These are phyloP conservation scores for Ophthalmolycus amberensis DNA, from an alignment of 2,113 vertebrate genomes.

Conservation along the genomic window DNA sequence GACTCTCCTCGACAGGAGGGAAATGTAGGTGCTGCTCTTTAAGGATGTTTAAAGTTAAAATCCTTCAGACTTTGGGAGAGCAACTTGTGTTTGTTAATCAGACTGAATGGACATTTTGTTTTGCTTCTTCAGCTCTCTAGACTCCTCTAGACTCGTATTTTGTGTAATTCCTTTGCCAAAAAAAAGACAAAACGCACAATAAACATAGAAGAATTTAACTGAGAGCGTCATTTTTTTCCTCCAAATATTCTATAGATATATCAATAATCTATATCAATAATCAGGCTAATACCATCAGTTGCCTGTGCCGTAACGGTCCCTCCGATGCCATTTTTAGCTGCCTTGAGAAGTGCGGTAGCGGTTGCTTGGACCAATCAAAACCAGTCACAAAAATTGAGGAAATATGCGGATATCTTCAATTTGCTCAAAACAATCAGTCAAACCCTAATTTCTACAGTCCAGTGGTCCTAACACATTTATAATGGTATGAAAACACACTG, in stretches of 20 bases:
- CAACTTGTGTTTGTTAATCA: not conserved
- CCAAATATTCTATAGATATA: too few species aligned
- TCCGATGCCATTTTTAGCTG: not conserved
- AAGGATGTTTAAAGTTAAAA: not conserved
- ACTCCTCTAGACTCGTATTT: not conserved
- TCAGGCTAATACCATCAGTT: too few species aligned
- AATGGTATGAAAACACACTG: slow-evolving; percentile 20
- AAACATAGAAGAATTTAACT: not conserved
- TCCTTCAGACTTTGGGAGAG: not conserved
- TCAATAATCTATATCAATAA: too few species aligned
- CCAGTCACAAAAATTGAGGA: not conserved
- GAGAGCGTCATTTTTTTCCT: too few species aligned
- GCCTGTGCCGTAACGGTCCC: not conserved
- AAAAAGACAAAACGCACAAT: not conserved
- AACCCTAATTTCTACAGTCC: slow-evolving; percentile 44
- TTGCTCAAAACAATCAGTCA: slow-evolving; percentile 40
- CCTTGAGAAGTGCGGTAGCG: not conserved
- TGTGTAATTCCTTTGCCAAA: not conserved
- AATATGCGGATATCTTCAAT: not conserved
- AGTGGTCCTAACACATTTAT: slow-evolving; percentile 9
- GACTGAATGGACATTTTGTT: not conserved
- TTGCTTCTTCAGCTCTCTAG: not conserved
- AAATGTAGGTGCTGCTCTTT: not conserved
- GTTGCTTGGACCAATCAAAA: not conserved
- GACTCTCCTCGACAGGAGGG: not conserved